Base-by-base conservation (phyloP, 2,113 vertebrate species). In the Mirza zaza region DNA sequence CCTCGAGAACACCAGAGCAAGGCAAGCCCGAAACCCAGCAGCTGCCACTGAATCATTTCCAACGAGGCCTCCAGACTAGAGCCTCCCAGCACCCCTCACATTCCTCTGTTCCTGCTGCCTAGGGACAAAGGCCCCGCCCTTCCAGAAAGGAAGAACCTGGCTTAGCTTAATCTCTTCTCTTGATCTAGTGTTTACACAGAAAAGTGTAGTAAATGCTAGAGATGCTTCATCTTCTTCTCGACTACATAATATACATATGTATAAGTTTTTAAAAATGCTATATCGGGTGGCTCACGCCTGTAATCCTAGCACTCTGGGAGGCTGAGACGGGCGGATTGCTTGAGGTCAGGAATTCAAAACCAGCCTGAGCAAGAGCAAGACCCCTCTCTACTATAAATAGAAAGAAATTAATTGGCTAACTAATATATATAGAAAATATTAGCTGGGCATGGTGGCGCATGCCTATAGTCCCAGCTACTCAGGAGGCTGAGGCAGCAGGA, bases 31-130 rank as follows among this genome's bases (percentile, higher is more conserved):
- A 29, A 23, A 20, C 13, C 32, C 70, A 36, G 55, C 57, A 52
- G 50, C 50, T 42, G 21, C 55, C 4, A 6, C n/a, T 2, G 34
- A 84, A 27, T 32, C 17, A 61, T 32, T 80, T 42, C 39, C 21
- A 34, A 12, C 0, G 70, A 18, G n/a, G 70, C 55, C 52, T 6
- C 2, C 1, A 21, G 34, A 71, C 67, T 13, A 12, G 1, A 3
- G 50, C 27, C 34, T 63, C 13, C 0, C 34, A n/a, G 21, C 11
- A 1, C 2, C 18, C 20, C 59, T 59, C 67, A 9, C 42, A 48
- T 15, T 75, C 48, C 76, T 63, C 29, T 21, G 4, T 59, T 68
- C 39, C 32, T 0, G 0, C 27, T 5, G 42, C 89, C 50, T 81
- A 5, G 32, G 32, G 34, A 50, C 39, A 55, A 39, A 87, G 77